phyloP scores from a whole-genome alignment of 2,888 invertebrate species.

The Abscondita cerata region DNA sequence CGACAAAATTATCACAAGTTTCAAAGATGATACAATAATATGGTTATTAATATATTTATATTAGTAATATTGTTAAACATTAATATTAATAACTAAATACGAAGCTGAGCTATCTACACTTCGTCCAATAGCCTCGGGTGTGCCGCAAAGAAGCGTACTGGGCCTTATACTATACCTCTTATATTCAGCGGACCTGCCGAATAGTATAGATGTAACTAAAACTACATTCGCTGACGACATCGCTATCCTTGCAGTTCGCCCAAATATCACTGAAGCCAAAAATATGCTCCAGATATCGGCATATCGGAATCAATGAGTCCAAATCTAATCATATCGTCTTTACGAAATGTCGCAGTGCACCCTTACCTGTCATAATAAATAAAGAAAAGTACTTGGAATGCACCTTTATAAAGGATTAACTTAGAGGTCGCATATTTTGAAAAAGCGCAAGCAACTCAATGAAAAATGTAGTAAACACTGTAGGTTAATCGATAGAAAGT shows the following conservation, averaged over 20 bases:
- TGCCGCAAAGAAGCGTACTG: too few species aligned
- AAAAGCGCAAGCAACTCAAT: neutral
- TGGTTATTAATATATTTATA: too few species aligned
- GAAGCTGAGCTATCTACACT: too few species aligned
- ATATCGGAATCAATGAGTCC: neutral
- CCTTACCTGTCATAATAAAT: neutral
- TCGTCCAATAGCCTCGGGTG: too few species aligned
- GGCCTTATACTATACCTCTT: neutral
- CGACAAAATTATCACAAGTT: too few species aligned
- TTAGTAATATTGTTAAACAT: too few species aligned
- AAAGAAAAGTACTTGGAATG: neutral
- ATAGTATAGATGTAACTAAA: too few species aligned
- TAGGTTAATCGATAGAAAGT: too few species aligned
- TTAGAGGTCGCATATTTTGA: neutral
- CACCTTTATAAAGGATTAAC: neutral
- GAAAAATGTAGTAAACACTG: too few species aligned
- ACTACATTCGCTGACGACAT: too few species aligned
- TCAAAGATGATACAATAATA: too few species aligned
- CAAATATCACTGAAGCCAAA: neutral
- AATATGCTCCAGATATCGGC: neutral
- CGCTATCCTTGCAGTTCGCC: neutral
- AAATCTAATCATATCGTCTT: constrained; percentile 1
- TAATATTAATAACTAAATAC: too few species aligned
- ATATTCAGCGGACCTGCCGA: neutral
- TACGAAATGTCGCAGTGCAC: neutral